phyloP scores from a whole-genome alignment of 2,113 vertebrate species.

The Embiotoca jacksoni region DNA sequence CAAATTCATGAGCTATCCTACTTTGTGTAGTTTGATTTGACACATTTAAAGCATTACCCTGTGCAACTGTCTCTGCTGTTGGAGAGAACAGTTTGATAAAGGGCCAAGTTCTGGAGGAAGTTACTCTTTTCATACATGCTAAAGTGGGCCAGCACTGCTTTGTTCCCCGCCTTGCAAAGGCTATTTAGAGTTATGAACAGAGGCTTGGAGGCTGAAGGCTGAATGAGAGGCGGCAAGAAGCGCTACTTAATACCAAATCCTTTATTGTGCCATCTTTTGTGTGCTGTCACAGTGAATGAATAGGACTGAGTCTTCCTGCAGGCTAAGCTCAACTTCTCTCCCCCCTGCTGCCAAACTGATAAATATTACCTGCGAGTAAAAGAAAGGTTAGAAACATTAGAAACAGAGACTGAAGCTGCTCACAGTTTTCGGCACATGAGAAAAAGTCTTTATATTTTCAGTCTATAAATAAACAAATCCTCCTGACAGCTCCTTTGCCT shows the following conservation, averaged over 20 bases:
- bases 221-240: conserved; percentile 60
- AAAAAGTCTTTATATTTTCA: conserved; percentile 62
- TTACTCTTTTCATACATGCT: conserved; percentile 63
- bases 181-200: conserved; percentile 68
- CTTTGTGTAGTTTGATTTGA: conserved; percentile 43
- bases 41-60: conserved; percentile 53
- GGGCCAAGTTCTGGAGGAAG: conserved; percentile 72
- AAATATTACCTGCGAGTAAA: conserved; percentile 42
- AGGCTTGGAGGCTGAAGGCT: conserved; percentile 55
- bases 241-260: conserved; percentile 76
- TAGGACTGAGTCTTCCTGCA: conserved; percentile 69
- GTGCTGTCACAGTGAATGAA: conserved; percentile 70
- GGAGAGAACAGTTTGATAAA: conserved; percentile 59
- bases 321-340: conserved; percentile 70
- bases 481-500: conserved; percentile 60
- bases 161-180: conserved; percentile 63
- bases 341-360: conserved; percentile 67
- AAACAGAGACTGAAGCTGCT: conserved; percentile 40
- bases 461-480: conserved; percentile 69
- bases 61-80: conserved; percentile 49
- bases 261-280: conserved; percentile 80
- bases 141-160: conserved; percentile 70
- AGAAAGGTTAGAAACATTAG: conserved; percentile 35
- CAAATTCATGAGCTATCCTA: conserved; percentile 32
- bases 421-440: conserved; percentile 25